Evolutionary conservation across 1,140 invertebrate genomes (phyloP).

Genomic region (Streblospio benedicti): DNA sequence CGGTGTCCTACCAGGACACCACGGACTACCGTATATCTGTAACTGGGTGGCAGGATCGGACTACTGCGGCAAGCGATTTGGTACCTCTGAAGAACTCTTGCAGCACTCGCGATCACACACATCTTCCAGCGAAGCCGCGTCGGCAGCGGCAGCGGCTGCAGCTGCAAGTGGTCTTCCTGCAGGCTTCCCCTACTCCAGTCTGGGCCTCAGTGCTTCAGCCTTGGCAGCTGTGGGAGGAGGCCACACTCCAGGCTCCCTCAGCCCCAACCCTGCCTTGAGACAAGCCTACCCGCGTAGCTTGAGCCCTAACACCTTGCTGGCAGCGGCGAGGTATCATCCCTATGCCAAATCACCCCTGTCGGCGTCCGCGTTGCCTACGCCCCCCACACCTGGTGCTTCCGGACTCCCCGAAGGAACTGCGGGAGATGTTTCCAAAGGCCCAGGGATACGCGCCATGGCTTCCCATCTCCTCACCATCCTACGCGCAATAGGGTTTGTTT

Average conservation of each 20-base stretch:
- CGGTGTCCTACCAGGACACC: conserved; percentile 1
- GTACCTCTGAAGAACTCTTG: conserved; percentile 84
- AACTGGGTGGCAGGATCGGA: conserved; percentile 85
- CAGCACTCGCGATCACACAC: conserved; percentile 91
- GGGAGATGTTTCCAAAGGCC: no score
- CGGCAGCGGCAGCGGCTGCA: conserved; percentile 47
- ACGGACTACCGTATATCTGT: conserved; percentile 56
- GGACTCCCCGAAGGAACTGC: no score
- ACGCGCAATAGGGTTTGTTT: no score
- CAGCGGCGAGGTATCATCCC: no score
- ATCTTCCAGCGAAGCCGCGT: conserved; percentile 51
- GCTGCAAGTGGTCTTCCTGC: conserved; percentile 33
- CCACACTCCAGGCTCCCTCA: conserved; percentile 41
- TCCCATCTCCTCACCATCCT: no score
- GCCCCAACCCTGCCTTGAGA: conserved; percentile 53
- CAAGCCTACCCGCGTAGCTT: conserved; percentile 71
- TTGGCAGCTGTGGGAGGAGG: conserved; percentile 30
- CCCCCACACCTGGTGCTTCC: no score
- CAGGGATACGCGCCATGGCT: no score
- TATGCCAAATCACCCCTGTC: no score
- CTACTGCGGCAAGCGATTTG: conserved; percentile 90
- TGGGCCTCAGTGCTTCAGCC: no score
- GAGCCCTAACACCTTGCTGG: conserved; percentile 70
- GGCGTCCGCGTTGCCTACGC: no score
- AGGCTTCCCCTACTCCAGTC: conserved; percentile 13